phyloP scores from a whole-genome alignment of 2,888 invertebrate species.

The Drosophila mimica region DNA sequence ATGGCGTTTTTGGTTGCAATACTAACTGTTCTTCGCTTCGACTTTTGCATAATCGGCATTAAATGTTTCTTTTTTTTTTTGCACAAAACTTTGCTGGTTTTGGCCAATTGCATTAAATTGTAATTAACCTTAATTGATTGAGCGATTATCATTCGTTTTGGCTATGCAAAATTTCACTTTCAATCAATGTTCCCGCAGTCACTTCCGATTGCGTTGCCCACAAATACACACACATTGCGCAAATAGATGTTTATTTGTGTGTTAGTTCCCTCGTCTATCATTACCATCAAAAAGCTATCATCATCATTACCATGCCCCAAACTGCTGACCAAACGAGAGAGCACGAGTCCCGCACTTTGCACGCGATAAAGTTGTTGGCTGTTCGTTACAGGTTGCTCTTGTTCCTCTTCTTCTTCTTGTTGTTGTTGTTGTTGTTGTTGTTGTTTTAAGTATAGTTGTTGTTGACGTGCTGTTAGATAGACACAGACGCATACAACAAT shows the following conservation, averaged over 20 bases:
- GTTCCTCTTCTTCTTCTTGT: constrained; percentile 15
- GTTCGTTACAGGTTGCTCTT: constrained; percentile 27
- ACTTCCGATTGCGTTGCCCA: constrained; percentile 68
- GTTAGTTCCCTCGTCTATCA: constrained; percentile 58
- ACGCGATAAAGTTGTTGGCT: constrained; percentile 66
- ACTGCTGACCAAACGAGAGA: constrained; percentile 45
- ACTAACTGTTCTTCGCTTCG: constrained; percentile 66
- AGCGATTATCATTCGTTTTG: constrained; percentile 66
- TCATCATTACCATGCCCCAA: constrained; percentile 69
- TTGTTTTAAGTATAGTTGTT: constrained; percentile 6
- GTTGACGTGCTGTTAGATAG: constrained; percentile 32
- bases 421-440: constrained; percentile 14
- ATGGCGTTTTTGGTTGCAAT: constrained; percentile 50
- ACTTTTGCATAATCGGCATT: constrained; percentile 65
- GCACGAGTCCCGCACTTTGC: constrained; percentile 74
- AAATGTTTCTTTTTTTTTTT: constrained; percentile 28
- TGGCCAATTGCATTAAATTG: constrained; percentile 67
- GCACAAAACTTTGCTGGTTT: constrained; percentile 35
- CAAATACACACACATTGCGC: constrained; percentile 48
- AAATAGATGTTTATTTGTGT: constrained; percentile 18
- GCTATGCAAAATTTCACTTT: constrained; percentile 70
- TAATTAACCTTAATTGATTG: constrained; percentile 80
- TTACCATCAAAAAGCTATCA: constrained; percentile 80
- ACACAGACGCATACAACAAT: constrained; percentile 56
- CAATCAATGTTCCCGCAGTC: constrained; percentile 57